Conservation (phyloP, 2,888 invertebrate species). For the Yponomeuta cagnagella region DNA sequence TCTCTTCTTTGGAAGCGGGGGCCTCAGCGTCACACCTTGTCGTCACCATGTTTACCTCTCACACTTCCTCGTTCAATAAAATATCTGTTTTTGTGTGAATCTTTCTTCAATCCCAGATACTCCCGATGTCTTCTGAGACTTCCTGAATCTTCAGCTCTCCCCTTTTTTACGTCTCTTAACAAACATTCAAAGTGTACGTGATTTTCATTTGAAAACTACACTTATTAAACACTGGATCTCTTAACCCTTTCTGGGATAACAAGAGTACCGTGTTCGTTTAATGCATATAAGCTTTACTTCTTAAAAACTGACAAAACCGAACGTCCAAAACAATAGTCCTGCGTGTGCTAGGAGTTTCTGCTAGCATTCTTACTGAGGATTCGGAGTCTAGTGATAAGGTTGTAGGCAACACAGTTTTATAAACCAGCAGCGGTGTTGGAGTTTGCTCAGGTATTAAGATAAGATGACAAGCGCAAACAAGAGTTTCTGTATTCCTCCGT, state of each 20-base stretch:
- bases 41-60: conserved; percentile 34
- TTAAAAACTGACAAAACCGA: background rate
- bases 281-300: background rate
- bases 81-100: background rate
- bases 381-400: conserved; percentile 3
- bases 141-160: background rate
- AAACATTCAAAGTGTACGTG: too few species aligned
- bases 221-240: too few species aligned
- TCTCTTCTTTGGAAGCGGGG: conserved; percentile 41
- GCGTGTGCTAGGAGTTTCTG: background rate
- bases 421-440: conserved; percentile 11
- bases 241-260: too few species aligned
- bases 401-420: background rate
- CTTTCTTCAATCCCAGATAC: background rate
- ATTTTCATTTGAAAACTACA: too few species aligned
- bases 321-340: conserved; percentile 9
- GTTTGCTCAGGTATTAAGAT: conserved; percentile 19
- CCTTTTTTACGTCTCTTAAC: too few species aligned
- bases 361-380: conserved; percentile 12
- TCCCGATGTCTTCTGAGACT: background rate
- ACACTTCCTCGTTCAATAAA: conserved; percentile 10
- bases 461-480: conserved; percentile 32
- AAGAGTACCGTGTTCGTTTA: background rate
- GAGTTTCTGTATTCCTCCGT: conserved; percentile 36
- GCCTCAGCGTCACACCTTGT: conserved; percentile 41